These are phyloP conservation scores for Chrosomus eos DNA, from an alignment of 2,797 vertebrate genomes.

Conservation along the genomic window DNA sequence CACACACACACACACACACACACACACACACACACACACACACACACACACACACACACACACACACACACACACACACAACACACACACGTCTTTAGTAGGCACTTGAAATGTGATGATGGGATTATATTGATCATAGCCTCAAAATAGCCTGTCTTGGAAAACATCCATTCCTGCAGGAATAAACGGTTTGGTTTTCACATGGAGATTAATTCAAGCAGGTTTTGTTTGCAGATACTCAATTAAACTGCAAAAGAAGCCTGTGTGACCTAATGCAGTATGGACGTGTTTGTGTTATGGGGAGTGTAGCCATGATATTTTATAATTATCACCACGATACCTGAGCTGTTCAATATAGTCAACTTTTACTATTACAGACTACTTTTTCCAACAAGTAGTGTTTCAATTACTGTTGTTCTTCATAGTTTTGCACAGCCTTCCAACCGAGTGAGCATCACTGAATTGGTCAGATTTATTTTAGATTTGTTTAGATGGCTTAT, in stretches of 20 bases:
- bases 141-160: slow-evolving; percentile 21
- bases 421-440: neutral
- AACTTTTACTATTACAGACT: neutral
- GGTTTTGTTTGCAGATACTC: neutral
- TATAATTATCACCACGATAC: neutral
- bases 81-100: slow-evolving; percentile 7
- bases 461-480: neutral
- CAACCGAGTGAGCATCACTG: neutral
- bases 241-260: neutral
- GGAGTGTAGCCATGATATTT: neutral
- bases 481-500: neutral
- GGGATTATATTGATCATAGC: slow-evolving; percentile 26
- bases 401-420: neutral
- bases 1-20: neutral
- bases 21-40: neutral
- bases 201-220: slow-evolving; percentile 1
- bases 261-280: neutral
- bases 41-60: neutral
- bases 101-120: slow-evolving; percentile 29
- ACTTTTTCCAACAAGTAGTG: neutral
- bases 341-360: neutral
- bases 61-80: too few species aligned
- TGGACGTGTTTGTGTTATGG: neutral
- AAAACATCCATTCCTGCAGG: slow-evolving; percentile 21
- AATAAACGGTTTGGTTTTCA: slow-evolving; percentile 1